These are phyloP conservation scores for Bursaphelenchus mucronatus DNA, from an alignment of 1,140 invertebrate genomes.

Conservation along the genomic window DNA sequence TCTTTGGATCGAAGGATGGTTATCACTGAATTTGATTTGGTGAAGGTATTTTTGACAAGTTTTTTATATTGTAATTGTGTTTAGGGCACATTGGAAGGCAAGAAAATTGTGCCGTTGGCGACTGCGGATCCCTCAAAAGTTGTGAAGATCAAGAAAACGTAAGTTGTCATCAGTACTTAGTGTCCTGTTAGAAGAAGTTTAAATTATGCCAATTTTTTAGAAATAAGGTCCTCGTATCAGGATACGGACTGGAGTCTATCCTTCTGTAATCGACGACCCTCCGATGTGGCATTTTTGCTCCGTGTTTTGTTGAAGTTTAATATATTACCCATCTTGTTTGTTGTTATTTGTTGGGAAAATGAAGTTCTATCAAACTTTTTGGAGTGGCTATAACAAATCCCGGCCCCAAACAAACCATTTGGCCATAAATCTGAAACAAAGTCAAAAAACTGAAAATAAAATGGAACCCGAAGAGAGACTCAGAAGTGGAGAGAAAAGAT, in stretches of 20 bases:
- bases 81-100: too few relatives aligned
- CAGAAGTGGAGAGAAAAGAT: too few relatives aligned
- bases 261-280: not conserved
- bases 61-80: not conserved
- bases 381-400: too few relatives aligned
- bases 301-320: conserved; percentile 3
- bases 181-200: too few relatives aligned
- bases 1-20: conserved; percentile 9
- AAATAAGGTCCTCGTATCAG: not conserved
- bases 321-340: too few relatives aligned
- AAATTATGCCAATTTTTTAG: not conserved
- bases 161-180: conserved; percentile 1
- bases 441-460: too few relatives aligned
- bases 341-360: too few relatives aligned
- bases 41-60: conserved; percentile 5
- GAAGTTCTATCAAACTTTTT: too few relatives aligned
- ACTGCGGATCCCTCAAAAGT: conserved; percentile 9
- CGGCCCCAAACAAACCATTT: too few relatives aligned
- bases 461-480: too few relatives aligned
- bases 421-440: too few relatives aligned
- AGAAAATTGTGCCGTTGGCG: not conserved
- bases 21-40: not conserved
- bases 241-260: conserved; percentile 15
- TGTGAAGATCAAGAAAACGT: conserved; percentile 4
- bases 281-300: not conserved